Base-by-base conservation (phyloP, 2,888 invertebrate species). In the Coelogynopora nodosa region DNA sequence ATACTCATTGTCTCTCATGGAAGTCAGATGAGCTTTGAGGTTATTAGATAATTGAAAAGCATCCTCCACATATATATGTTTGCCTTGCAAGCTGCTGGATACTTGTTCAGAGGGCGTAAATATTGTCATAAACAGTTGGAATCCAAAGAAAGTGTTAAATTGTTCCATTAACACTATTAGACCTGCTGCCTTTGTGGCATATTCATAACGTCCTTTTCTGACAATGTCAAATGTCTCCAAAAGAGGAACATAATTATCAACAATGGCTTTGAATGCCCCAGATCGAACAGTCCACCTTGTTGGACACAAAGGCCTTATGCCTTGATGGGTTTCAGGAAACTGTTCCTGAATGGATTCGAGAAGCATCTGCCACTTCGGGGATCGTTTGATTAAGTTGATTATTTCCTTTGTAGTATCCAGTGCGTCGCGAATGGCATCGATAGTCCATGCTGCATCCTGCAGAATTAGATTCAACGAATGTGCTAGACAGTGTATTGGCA, bases 401-500 rank as follows among this genome's bases (percentile, higher is more conserved):
- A n/a, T n/a, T n/a, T n/a, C n/a, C n/a, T n/a, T n/a, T n/a, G n/a
- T n/a, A n/a, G n/a, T n/a, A n/a, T n/a, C n/a, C n/a, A n/a, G n/a
- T n/a, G n/a, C n/a, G n/a, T n/a, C n/a, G n/a, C n/a, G n/a, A n/a
- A n/a, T n/a, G n/a, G n/a, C n/a, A n/a, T n/a, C n/a, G n/a, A n/a
- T n/a, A n/a, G n/a, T n/a, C n/a, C n/a, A n/a, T n/a, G n/a, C 74
- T 26, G 74, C 74, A 74, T 74, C 74, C 74, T 74, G 74, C 74
- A 74, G 23, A 23, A 26, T 23, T 13, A 74, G 74, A 74, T 74
- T 74, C 27, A 74, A 2, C 23, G 74, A 74, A 74, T 74, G 74
- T 13, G 74, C 23, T 74, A 74, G 23, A 26, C 74, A 74, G 27
- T 74, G 74, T 13, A 74, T 23, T 5, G 74, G 74, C 10, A 74